Evolutionary conservation across 1,140 invertebrate species (phyloP).

Genomic region (Aphaenogaster ashmeadi): DNA sequence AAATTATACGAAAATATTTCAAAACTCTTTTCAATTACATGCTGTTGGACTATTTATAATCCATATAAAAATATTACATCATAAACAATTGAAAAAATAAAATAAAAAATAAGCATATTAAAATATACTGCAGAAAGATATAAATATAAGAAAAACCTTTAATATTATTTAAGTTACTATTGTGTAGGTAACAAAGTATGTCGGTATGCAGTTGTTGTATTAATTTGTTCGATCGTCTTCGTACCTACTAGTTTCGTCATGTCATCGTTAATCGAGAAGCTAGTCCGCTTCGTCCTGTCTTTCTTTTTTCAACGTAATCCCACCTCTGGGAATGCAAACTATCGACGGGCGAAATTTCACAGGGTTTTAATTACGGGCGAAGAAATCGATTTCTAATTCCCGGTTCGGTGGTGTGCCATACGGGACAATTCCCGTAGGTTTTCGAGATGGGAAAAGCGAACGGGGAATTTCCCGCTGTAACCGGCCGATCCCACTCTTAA

Average conservation of each 20-base stretch:
- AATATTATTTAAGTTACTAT: not conserved
- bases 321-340: not conserved
- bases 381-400: conserved; percentile 45
- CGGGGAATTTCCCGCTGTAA: not conserved
- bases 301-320: not conserved
- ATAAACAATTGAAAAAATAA: not conserved
- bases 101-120: not conserved
- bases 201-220: not conserved
- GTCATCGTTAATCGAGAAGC: not conserved
- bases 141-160: not conserved
- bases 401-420: not conserved
- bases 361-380: conserved; percentile 10
- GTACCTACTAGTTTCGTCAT: not conserved
- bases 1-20: not conserved
- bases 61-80: not conserved
- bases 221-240: not conserved
- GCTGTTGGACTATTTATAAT: not conserved
- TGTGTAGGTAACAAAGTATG: not conserved
- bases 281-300: not conserved
- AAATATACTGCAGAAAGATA: not conserved
- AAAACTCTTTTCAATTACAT: not conserved
- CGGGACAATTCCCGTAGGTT: conserved; percentile 30
- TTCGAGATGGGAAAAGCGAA: not conserved
- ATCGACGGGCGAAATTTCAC: not conserved
- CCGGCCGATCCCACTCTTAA: conserved; percentile 20